Evolutionary conservation across 2,797 vertebrate genomes (phyloP), one percentile per base, ranked within the genome.

Genomic region (Podarcis lilfordi): DNA sequence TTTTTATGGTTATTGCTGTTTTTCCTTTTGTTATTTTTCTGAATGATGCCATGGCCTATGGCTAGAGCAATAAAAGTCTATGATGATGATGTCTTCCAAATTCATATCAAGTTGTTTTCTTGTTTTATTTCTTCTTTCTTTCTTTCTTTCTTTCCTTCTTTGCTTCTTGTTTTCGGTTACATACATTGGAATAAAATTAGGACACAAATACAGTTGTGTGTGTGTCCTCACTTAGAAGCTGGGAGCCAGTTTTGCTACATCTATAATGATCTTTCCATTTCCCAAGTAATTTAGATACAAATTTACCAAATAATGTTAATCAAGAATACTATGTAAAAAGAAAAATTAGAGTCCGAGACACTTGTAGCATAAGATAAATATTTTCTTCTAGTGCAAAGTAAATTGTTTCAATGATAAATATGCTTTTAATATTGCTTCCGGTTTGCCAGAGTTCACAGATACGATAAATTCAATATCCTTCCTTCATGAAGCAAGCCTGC

Each of bases 401-500:
- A 10, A 76, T n/a, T 15, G 35, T 84, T 19, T 43, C 6, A 45
- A 11, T 84, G n/a, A 71, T 25, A 15, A 75, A 79, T n/a, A 45
- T 21, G n/a, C 59, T 81, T 55, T 55, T n/a, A 40, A 37, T 43
- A 35, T 64, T 80, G 32, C 1, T 64, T 11, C 27, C 29, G 2
- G 1, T 29, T 75, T 64, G 66, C 37, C 64, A 59, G 8, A 61
- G 23, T 50, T 45, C 40, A 7, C 29, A 29, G 25, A 40, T 35
- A 32, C 13, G 64, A 79, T 55, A 32, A 72, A 59, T 72, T n/a
- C 55, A 66, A 40, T 40, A 76, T 32, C 19, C 25, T 7, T 37
- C 59, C 78, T 61, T 89, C 71, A 89, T 32, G 84, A 89, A 77
- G 88, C 88, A 27, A 89, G 88, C 29, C 84, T 89, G 11, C 88